These are phyloP conservation scores for Melanotaenia parkinsoni DNA, from an alignment of 2,797 vertebrate genomes.

Conservation along the genomic window DNA sequence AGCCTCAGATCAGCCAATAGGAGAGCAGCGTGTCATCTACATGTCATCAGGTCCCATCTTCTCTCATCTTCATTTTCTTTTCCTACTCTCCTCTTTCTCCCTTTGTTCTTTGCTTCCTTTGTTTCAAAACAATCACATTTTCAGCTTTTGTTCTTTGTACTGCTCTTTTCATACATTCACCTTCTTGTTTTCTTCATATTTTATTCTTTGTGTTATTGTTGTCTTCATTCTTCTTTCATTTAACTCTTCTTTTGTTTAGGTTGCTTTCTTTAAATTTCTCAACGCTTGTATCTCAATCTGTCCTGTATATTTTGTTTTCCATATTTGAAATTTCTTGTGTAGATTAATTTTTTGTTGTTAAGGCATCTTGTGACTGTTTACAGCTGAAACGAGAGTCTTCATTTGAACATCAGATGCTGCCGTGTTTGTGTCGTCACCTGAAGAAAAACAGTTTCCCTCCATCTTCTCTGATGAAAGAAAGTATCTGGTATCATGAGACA, in stretches of 20 bases:
- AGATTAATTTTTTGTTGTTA: not conserved
- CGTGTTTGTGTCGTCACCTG: constrained; percentile 22
- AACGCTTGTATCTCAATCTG: not conserved
- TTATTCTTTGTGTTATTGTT: not conserved
- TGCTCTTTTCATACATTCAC: rapidly evolving
- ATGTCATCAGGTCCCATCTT: constrained; percentile 20
- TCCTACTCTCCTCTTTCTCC: constrained; percentile 12
- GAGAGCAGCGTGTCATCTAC: constrained; percentile 33
- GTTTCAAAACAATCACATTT: not conserved
- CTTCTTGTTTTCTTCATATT: not conserved
- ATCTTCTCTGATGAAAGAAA: constrained; percentile 39
- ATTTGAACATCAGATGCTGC: not conserved
- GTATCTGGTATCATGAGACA: constrained; percentile 46
- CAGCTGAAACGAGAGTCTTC: not conserved
- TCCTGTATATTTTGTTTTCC: not conserved
- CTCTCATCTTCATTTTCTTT: constrained; percentile 22
- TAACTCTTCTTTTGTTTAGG: not conserved
- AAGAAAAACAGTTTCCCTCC: constrained; percentile 13
- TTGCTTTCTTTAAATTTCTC: not conserved
- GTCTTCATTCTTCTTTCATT: rapidly evolving
- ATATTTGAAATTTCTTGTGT: not conserved
- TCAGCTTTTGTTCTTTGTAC: not conserved
- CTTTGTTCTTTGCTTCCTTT: constrained; percentile 23
- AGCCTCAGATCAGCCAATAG: constrained; percentile 37
- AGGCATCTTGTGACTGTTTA: not conserved